Conservation (phyloP, 2,888 invertebrate species). For the Rhabditoides inermis region DNA sequence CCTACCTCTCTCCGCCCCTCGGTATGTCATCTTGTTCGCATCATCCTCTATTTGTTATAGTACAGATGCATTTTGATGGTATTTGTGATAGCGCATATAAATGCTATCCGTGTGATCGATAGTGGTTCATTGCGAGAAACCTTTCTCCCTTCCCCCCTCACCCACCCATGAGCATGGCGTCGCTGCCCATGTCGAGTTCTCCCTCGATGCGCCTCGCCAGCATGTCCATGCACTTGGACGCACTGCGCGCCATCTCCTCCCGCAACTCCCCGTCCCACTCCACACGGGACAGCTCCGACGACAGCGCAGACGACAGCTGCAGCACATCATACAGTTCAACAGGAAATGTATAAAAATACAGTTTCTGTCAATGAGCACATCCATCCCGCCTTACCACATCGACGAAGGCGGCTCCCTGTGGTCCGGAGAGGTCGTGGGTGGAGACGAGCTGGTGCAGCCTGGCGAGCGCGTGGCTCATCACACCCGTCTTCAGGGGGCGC, state of each 20-base stretch:
- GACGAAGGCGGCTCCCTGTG: constrained; percentile 29
- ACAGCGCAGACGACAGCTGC: constrained; percentile 34
- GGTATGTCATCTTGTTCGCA: background rate
- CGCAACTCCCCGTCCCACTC: constrained; percentile 41
- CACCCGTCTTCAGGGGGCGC: constrained; percentile 38
- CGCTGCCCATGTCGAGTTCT: constrained; percentile 21
- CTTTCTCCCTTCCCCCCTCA: background rate
- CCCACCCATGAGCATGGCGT: constrained; percentile 19
- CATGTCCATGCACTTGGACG: constrained; percentile 30
- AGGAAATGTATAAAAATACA: background rate
- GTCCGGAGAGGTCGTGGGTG: constrained; percentile 53
- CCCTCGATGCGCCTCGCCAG: constrained; percentile 25
- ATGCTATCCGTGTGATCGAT: background rate
- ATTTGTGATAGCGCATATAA: background rate
- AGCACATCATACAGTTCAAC: background rate
- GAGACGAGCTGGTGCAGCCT: constrained; percentile 76
- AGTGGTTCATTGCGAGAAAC: background rate
- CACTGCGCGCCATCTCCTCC: constrained; percentile 26
- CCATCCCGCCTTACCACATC: constrained; percentile 13
- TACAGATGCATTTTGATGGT: no score
- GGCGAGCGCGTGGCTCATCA: constrained; percentile 64
- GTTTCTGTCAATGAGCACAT: background rate
- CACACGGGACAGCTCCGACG: constrained; percentile 39
- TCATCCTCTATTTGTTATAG: no score
- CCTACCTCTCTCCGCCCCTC: background rate